phyloP scores from a whole-genome alignment of 2,113 vertebrate genomes.

The Casuarius casuarius region DNA sequence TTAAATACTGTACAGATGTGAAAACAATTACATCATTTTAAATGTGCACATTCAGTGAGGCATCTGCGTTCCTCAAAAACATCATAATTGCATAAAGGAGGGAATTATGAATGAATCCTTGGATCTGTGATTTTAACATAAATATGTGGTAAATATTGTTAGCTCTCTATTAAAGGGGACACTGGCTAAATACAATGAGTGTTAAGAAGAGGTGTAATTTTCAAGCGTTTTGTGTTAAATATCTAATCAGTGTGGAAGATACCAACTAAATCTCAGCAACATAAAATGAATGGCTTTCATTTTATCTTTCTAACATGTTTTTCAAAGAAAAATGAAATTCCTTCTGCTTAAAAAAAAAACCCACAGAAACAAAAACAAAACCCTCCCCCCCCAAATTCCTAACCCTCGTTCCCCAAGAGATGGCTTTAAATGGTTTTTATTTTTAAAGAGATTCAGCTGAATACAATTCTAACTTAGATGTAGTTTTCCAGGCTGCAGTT shows the following conservation, averaged over 20 bases:
- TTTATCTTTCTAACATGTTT: neutral
- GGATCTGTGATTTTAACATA: conserved; percentile 54
- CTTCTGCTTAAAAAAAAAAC: neutral
- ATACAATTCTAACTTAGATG: neutral
- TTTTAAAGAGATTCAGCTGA: neutral
- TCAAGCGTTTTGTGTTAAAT: conserved; percentile 38
- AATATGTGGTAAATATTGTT: conserved; percentile 68
- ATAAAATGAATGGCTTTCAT: neutral
- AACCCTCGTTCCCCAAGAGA: neutral
- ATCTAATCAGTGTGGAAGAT: neutral
- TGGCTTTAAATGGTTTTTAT: neutral
- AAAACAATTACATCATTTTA: conserved; percentile 29
- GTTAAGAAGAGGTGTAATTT: conserved; percentile 47
- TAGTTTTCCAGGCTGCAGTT: neutral
- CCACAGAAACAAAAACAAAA: neutral
- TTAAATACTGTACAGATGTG: conserved; percentile 72
- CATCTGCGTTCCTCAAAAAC: conserved; percentile 41
- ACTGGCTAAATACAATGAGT: neutral
- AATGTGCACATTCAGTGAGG: conserved; percentile 23
- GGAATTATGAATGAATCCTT: conserved; percentile 29
- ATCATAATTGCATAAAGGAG: conserved; percentile 39
- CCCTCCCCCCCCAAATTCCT: neutral
- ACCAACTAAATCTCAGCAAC: neutral
- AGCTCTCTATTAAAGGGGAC: conserved; percentile 12
- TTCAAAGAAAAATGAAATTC: neutral